A percentile compares a stretch with the other conserved stretches of the same genome.
phyloP scores from a whole-genome alignment of 2,888 invertebrate species.

The Rhimphoctona megacephalus region DNA sequence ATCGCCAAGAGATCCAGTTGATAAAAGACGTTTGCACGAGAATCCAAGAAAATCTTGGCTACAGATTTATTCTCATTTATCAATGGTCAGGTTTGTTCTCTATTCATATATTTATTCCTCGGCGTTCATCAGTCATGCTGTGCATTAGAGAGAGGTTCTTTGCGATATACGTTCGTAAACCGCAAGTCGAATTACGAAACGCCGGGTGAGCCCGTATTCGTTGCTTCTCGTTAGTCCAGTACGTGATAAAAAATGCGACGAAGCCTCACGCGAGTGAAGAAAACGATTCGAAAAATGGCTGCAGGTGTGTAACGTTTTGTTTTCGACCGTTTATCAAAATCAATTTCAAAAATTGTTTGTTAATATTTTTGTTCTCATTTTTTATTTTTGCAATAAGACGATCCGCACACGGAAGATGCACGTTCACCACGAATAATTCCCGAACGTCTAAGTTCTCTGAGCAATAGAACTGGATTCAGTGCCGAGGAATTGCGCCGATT shows the following conservation, averaged over 20 bases:
- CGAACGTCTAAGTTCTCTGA: slow-evolving; percentile 74
- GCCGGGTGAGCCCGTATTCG: slow-evolving; percentile 38
- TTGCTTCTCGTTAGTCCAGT: slow-evolving; percentile 59
- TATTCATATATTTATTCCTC: slow-evolving; percentile 57
- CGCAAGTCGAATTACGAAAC: slow-evolving; percentile 54
- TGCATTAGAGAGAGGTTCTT: background rate
- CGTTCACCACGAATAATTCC: slow-evolving; percentile 73
- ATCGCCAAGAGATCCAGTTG: background rate
- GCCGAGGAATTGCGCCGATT: slow-evolving; percentile 78
- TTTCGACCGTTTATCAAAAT: background rate
- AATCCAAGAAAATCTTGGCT: slow-evolving; percentile 1
- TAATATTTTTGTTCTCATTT: slow-evolving; percentile 49
- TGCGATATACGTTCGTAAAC: background rate
- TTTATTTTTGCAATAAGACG: slow-evolving; percentile 64
- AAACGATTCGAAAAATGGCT: slow-evolving; percentile 79
- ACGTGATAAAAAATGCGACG: slow-evolving; percentile 79
- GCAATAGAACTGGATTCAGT: slow-evolving; percentile 77
- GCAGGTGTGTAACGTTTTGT: slow-evolving; percentile 73
- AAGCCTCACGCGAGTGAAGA: slow-evolving; percentile 78
- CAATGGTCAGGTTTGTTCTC: background rate
- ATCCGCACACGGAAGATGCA: slow-evolving; percentile 52
- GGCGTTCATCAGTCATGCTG: slow-evolving; percentile 30
- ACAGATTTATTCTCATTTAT: slow-evolving; percentile 24
- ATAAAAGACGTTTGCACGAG: background rate
- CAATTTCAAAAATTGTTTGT: background rate